Base-by-base conservation (phyloP, 2,797 vertebrate species). In the Acridotheres tristis region DNA sequence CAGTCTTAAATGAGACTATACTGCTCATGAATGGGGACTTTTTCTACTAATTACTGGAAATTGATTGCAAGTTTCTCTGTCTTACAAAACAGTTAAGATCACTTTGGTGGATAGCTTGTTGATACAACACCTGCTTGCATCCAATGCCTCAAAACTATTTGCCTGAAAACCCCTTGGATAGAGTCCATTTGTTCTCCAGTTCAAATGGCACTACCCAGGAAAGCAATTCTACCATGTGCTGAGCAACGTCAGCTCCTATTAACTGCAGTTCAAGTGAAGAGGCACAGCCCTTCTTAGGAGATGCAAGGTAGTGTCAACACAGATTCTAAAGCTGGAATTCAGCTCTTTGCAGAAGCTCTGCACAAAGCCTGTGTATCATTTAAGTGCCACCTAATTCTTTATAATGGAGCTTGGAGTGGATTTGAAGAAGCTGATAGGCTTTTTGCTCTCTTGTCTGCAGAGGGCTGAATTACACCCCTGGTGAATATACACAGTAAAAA, bases 381-480 rank as follows among this genome's bases (percentile, higher is more conserved):
- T 93, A 93, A 95, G 82, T 91, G 76, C 82, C 91, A 93, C 76
- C 83, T 96, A 92, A 89, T 92, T 96, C 91, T 91, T 91, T 59
- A 79, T 67, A 85, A 93, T 92, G 57, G 73, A 89, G 59, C 62
- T 83, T 27, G 3, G 62, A 93, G 62, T 76, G 59, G 51, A 30
- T 93, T 88, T 95, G 73, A 93, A 67, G 73, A 92, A 74, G 79
- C 62, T 79, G 88, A 76, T 89, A 32, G 76, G 88, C 76, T 96
- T 95, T 96, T 95, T 95, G 79, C 79, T 91, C n/a, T 38, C 79
- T 81, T 50, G 29, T 84, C 79, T 86, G 65, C 59, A 67, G 51
- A 69, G 38, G 26, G 65, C 48, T 96, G 77, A 91, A 67, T 96
- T 96, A 93, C 74, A 93, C 67, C 91, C 45, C 67, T 66, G 10